Conservation (phyloP, 2,888 invertebrate genomes). For the Chouioia cunea region DNA sequence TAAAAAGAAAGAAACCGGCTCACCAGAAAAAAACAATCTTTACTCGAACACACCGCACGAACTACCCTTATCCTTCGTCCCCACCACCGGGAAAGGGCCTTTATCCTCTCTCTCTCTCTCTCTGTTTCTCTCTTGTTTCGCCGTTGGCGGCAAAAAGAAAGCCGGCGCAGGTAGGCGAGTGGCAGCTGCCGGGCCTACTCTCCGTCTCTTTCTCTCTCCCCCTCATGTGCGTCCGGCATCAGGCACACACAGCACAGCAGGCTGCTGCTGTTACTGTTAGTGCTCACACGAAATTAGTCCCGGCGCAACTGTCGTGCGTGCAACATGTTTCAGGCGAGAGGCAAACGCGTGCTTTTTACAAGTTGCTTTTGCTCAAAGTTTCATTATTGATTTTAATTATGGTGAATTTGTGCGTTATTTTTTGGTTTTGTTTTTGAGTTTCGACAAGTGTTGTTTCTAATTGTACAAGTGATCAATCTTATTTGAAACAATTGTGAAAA, state of each 20-base stretch:
- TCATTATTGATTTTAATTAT: neutral
- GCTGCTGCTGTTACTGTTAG: slow-evolving; percentile 47
- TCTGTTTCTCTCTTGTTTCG: too few relatives aligned
- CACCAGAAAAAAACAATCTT: too few relatives aligned
- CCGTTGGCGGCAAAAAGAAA: too few relatives aligned
- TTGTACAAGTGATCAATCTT: too few relatives aligned
- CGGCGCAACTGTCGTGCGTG: slow-evolving; percentile 66
- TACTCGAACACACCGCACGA: too few relatives aligned
- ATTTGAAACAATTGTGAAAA: neutral
- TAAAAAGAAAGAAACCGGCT: too few relatives aligned
- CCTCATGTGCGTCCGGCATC: slow-evolving; percentile 9
- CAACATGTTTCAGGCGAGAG: slow-evolving; percentile 56
- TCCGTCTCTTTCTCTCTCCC: slow-evolving; percentile 13
- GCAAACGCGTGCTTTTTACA: too few relatives aligned
- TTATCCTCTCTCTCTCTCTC: too few relatives aligned
- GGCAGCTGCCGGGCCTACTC: slow-evolving; percentile 52
- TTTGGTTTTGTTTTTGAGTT: too few relatives aligned
- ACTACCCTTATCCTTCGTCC: too few relatives aligned
- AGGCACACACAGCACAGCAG: slow-evolving; percentile 20
- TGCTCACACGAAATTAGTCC: slow-evolving; percentile 65
- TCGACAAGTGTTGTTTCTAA: too few relatives aligned
- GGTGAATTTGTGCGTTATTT: neutral
- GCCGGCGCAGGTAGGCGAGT: slow-evolving; percentile 30
- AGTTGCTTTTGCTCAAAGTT: neutral
- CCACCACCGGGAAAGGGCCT: too few relatives aligned